Percentiles rank a stretch among this genome's conserved stretches.
Evolutionary conservation across 2,797 vertebrate species (phyloP).

Genomic region (Sebastolobus altivelis): DNA sequence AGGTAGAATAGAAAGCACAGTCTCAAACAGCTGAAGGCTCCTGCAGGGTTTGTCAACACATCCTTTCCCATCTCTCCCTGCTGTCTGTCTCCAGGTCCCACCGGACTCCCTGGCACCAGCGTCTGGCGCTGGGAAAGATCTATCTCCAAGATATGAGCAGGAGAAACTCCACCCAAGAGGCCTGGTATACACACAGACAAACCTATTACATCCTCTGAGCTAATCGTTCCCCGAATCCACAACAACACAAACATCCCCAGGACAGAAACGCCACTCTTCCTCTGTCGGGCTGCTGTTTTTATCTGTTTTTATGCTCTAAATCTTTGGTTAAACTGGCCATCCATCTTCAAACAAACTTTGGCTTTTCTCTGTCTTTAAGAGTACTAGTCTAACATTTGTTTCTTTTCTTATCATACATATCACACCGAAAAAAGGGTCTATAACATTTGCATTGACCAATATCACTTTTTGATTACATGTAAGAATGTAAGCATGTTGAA

Average conservation of each 20-base stretch:
- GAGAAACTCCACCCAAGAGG: constrained; percentile 85
- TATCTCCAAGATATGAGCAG: constrained; percentile 84
- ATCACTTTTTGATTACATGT: background rate
- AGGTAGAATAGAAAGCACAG: constrained; percentile 8
- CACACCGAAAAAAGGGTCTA: background rate
- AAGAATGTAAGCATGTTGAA: too few relatives aligned
- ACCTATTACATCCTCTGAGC: constrained; percentile 68
- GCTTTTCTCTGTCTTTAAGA: background rate
- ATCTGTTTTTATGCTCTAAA: constrained; percentile 11
- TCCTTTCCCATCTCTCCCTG: constrained; percentile 76
- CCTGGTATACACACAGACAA: constrained; percentile 49
- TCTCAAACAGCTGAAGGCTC: constrained; percentile 50
- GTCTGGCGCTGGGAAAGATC: constrained; percentile 88
- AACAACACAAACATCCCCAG: constrained; percentile 71
- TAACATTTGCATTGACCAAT: background rate
- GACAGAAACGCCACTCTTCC: constrained; percentile 51
- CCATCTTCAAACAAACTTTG: background rate
- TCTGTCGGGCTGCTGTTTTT: constrained; percentile 35
- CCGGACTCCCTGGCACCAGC: constrained; percentile 92
- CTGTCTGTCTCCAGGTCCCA: constrained; percentile 69
- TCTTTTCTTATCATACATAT: background rate
- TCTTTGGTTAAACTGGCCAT: background rate
- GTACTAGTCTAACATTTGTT: too few relatives aligned
- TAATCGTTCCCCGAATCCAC: constrained; percentile 33
- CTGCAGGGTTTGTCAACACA: constrained; percentile 85